phyloP scores from a whole-genome alignment of 2,113 vertebrate species.

The Thunnus thynnus region DNA sequence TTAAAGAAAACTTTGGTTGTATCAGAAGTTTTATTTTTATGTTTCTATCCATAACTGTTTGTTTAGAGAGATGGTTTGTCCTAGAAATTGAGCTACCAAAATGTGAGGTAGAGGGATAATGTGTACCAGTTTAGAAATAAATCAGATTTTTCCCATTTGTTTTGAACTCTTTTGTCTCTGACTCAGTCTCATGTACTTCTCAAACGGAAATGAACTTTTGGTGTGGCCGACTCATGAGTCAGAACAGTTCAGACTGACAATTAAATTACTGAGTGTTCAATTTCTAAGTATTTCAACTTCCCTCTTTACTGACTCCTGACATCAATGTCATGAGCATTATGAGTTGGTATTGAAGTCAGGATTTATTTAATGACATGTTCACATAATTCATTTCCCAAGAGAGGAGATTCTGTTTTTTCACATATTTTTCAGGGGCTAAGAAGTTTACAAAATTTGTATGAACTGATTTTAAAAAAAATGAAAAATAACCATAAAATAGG shows the following conservation, averaged over 20 bases:
- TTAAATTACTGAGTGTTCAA: neutral
- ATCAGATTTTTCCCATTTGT: slow-evolving; percentile 64
- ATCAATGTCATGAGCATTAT: neutral
- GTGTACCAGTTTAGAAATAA: slow-evolving; percentile 75
- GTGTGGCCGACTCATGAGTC: neutral
- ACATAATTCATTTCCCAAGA: neutral
- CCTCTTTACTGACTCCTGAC: neutral
- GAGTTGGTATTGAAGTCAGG: neutral
- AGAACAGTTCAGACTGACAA: slow-evolving; percentile 7
- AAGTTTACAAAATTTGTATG: too few species aligned
- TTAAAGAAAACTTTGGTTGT: slow-evolving; percentile 53
- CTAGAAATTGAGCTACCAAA: slow-evolving; percentile 49
- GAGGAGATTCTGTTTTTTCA: neutral
- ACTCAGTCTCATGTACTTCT: neutral
- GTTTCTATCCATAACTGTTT: slow-evolving; percentile 64
- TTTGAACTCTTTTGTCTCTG: slow-evolving; percentile 10
- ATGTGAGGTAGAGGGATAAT: slow-evolving; percentile 55
- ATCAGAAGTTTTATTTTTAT: slow-evolving; percentile 72
- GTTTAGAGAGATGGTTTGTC: slow-evolving; percentile 36
- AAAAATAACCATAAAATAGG: too few species aligned
- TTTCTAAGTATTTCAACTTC: too few species aligned
- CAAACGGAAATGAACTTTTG: neutral
- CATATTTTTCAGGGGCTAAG: too few species aligned
- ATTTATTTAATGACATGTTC: neutral
- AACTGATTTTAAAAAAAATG: too few species aligned